Conservation (phyloP, 2,113 vertebrate species). For the Hyla sarda region DNA sequence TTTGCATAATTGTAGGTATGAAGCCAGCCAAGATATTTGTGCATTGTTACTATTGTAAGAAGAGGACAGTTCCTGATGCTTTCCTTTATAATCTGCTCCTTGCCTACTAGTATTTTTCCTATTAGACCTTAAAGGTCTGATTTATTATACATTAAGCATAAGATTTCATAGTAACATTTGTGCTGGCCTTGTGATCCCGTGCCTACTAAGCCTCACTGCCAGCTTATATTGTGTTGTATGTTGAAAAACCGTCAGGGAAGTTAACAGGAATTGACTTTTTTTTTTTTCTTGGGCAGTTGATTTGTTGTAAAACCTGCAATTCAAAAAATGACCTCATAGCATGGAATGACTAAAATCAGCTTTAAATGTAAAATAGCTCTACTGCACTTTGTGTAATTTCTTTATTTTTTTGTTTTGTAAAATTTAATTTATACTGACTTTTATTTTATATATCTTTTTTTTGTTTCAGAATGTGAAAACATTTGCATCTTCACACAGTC, state of each 20-base stretch:
- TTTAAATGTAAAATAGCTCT: background rate
- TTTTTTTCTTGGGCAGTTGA: too few species aligned
- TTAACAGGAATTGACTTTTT: background rate
- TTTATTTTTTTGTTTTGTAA: background rate
- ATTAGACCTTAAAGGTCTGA: background rate
- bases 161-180: background rate
- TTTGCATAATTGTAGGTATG: constrained; percentile 32
- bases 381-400: background rate
- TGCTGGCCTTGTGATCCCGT: background rate
- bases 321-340: background rate
- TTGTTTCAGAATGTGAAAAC: constrained; percentile 91
- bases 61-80: background rate
- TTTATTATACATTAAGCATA: background rate
- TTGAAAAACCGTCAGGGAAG: too few species aligned
- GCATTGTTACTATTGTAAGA: background rate
- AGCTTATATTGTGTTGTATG: too few species aligned
- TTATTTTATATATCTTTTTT: constrained; percentile 33
- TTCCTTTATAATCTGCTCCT: background rate
- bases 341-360: background rate
- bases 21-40: background rate
- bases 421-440: background rate
- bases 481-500: constrained; percentile 97
- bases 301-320: background rate
- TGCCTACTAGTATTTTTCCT: background rate
- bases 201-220: too few species aligned